Evolutionary conservation across 2,113 vertebrate genomes (phyloP).

Genomic region (Bubo blakistoni): DNA sequence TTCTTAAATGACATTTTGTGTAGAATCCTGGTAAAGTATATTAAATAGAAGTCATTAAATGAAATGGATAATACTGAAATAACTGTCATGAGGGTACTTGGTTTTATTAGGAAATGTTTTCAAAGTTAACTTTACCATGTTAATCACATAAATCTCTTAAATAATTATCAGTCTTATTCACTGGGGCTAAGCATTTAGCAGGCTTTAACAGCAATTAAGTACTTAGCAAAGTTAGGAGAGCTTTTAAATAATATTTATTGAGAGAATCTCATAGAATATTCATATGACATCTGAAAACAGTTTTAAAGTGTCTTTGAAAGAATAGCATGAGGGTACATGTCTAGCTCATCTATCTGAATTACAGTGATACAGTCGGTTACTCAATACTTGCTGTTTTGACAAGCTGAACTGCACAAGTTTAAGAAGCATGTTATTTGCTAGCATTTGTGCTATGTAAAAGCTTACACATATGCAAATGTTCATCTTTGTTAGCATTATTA

Average conservation of each 20-base stretch:
- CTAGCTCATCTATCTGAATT: not conserved
- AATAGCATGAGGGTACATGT: not conserved
- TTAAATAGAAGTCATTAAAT: not conserved
- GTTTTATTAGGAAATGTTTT: constrained; percentile 24
- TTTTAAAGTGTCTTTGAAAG: not conserved
- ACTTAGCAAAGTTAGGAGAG: constrained; percentile 8
- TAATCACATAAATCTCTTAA: constrained; percentile 36
- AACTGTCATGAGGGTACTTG: not conserved
- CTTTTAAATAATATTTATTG: constrained; percentile 37
- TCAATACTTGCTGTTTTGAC: not conserved
- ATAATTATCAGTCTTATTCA: constrained; percentile 11
- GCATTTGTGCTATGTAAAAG: not conserved
- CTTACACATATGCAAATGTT: not conserved
- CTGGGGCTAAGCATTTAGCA: not conserved
- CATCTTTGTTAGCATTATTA: not conserved
- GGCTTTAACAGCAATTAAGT: constrained; percentile 1
- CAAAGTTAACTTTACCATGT: constrained; percentile 27
- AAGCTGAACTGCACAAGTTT: constrained; percentile 9
- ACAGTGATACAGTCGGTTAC: not conserved
- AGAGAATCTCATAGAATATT: not conserved
- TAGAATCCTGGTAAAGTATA: not conserved
- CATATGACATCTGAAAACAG: not conserved
- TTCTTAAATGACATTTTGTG: not conserved
- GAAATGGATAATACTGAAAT: not conserved
- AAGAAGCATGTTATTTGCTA: not conserved